Base-by-base conservation (phyloP, 2,888 invertebrate species). In the Mamestra brassicae region DNA sequence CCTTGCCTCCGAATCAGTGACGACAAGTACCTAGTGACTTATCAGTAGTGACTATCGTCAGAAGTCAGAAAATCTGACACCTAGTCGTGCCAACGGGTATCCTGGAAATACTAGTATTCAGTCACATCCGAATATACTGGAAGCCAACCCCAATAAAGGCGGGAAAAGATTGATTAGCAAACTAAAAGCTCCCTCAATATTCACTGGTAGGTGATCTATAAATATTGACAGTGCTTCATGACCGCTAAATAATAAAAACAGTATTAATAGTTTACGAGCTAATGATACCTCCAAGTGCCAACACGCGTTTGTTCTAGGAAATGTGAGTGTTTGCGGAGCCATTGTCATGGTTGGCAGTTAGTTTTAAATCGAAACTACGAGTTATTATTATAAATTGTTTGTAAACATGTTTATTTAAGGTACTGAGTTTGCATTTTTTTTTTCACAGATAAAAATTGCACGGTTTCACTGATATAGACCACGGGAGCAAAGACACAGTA, bases 211-310 rank as follows among this genome's bases (percentile, higher is more conserved):
- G 7, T 52, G 15, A 52, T 17, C 52, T 52, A 52, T 17, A 36
- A 45, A 45, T 42, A 52, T 52, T 52, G 45, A 52, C 50, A 71
- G 1, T 26, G 8, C 15, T 17, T 7, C 2, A 42, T 42, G 8
- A 54, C 26, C 65, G 26, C n/a, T n/a, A 54, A 65, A 54, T 54
- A 60, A 17, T 66, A 45, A 67, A 61, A 36, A 36, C 36, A 26
- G 26, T 17, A 76, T 76, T n/a, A 60, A 45, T 67, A 54, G 26
- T 52, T 57, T 47, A 76, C 45, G 60, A 60, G 67, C 15, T 60
- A 34, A 34, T 54, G 38, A 38, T 47, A 15, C n/a, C 17, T 47
- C 34, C 47, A 50, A 7, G 61, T 75, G 76, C 76, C 54, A 76
- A 68, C 60, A 15, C 15, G 45, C 13, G 45, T 15, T 57, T 52